Percentiles rank a stretch among this genome's conserved stretches.
Evolutionary conservation across 2,888 invertebrate species (phyloP).

Genomic region (Gortyna flavago): DNA sequence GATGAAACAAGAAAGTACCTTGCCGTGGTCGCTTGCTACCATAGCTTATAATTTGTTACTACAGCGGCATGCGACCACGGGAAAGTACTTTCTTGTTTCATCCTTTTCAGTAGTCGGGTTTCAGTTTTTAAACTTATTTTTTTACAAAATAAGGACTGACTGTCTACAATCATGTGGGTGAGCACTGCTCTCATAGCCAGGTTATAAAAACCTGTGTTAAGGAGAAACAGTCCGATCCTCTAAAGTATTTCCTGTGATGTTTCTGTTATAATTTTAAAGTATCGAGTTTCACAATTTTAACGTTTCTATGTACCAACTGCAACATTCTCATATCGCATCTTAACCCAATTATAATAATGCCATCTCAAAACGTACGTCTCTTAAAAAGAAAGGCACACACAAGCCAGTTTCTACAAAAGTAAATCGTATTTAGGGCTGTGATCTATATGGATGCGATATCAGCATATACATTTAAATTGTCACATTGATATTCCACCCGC

Average conservation of each 20-base stretch:
- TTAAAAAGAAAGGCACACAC: conserved; percentile 22
- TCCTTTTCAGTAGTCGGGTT: no score
- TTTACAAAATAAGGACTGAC: not conserved
- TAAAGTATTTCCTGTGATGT: not conserved
- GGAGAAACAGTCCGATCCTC: not conserved
- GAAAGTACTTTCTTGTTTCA: no score
- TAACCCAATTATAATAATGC: not conserved
- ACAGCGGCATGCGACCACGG: no score
- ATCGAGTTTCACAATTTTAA: not conserved
- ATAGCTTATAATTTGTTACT: no score
- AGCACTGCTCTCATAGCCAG: not conserved
- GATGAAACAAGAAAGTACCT: no score
- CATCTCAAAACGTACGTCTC: conserved; percentile 8
- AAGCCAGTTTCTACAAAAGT: conserved; percentile 40
- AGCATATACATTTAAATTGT: conserved; percentile 69
- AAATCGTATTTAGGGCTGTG: conserved; percentile 64
- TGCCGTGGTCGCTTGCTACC: no score
- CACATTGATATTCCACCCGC: conserved; percentile 69
- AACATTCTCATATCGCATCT: conserved; percentile 7
- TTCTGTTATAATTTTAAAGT: not conserved
- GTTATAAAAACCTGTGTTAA: not conserved
- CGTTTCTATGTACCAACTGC: not conserved
- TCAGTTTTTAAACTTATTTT: no score
- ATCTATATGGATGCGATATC: conserved; percentile 69
- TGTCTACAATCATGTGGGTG: not conserved